Conservation (phyloP, 2,113 vertebrate genomes). For the Dolichotis patagonum region DNA sequence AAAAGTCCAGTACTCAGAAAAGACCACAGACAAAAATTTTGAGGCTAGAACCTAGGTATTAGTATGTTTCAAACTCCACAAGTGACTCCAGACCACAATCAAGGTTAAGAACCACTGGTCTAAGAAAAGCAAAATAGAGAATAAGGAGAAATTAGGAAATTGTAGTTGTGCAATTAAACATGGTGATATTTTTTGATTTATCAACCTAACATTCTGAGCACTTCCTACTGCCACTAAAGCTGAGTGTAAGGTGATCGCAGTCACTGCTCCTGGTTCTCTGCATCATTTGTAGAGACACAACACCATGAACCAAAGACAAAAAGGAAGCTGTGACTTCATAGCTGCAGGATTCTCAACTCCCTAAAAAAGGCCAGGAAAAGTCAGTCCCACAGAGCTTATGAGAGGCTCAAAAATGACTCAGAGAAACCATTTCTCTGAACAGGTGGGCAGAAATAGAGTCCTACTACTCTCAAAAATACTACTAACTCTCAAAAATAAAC, state of each 20-base stretch:
- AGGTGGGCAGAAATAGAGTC: neutral
- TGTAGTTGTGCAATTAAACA: neutral
- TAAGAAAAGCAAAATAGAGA: neutral
- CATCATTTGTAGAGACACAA: neutral
- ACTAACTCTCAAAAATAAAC: neutral
- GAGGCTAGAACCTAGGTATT: neutral
- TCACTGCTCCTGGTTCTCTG: neutral
- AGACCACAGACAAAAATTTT: neutral
- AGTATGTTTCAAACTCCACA: neutral
- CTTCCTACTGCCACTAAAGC: neutral
- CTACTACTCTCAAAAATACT: neutral
- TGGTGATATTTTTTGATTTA: neutral
- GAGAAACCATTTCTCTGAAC: neutral
- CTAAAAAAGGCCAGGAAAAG: neutral
- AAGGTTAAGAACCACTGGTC: neutral
- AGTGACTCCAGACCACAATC: neutral
- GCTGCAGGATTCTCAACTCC: neutral
- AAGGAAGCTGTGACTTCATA: neutral
- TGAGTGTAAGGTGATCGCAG: neutral
- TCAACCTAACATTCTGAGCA: neutral
- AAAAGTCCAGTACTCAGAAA: neutral
- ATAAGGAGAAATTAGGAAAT: neutral
- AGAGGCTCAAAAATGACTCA: neutral
- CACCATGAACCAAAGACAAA: neutral
- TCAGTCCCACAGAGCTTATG: neutral